Evolutionary conservation across 2,888 invertebrate genomes (phyloP).

Genomic region (Perdita meconis): DNA sequence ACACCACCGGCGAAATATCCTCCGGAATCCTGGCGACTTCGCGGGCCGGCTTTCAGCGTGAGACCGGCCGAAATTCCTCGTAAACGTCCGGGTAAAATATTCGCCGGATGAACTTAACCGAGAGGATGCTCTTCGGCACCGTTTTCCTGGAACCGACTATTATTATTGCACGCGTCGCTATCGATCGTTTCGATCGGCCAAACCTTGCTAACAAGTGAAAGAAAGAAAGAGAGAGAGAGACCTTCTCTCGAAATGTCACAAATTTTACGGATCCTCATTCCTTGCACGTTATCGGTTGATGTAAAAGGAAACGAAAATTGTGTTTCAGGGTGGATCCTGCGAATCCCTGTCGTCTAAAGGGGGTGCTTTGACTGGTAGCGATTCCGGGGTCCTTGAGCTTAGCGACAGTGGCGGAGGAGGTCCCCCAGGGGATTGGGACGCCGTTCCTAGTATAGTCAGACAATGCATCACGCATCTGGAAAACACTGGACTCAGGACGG

Average conservation of each 20-base stretch:
- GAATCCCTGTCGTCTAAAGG: conserved; percentile 88
- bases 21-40: background rate
- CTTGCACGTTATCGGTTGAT: too few relatives aligned
- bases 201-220: too few relatives aligned
- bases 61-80: background rate
- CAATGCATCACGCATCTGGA: conserved; percentile 94
- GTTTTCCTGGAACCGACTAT: too few relatives aligned
- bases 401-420: conserved; percentile 86
- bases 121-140: too few relatives aligned
- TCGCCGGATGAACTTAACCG: too few relatives aligned
- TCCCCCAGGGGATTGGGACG: conserved; percentile 82
- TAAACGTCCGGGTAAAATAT: background rate
- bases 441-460: conserved; percentile 91
- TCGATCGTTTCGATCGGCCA: too few relatives aligned
- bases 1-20: background rate
- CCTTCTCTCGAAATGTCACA: too few relatives aligned
- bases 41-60: background rate
- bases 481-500: conserved; percentile 91
- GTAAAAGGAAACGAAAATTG: conserved; percentile 3
- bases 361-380: conserved; percentile 79
- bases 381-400: conserved; percentile 80
- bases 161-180: too few relatives aligned
- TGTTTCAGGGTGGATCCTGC: conserved; percentile 90
- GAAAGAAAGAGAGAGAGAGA: too few relatives aligned
- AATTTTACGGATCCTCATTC: too few relatives aligned